Percentiles rank a stretch among this genome's conserved stretches.
These are phyloP conservation scores for Sphenopsis melanotis DNA, from an alignment of 2,797 vertebrate species.

Conservation along the genomic window DNA sequence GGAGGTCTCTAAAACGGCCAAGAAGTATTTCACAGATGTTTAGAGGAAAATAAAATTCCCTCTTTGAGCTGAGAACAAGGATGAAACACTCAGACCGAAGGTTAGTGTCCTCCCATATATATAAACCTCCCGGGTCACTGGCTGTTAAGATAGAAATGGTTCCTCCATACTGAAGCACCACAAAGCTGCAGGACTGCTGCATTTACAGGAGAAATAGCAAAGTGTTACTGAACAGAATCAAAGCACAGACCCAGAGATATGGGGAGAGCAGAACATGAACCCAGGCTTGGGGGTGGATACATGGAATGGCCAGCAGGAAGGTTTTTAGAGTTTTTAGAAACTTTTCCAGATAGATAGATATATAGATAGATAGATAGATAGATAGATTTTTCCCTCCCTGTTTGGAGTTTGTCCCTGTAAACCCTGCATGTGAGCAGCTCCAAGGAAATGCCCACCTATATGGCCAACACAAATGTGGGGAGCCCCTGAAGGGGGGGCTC, in stretches of 20 bases:
- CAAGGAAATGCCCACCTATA: background rate
- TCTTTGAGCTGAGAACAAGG: slow-evolving; percentile 40
- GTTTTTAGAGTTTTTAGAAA: background rate
- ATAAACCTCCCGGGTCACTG: slow-evolving; percentile 45
- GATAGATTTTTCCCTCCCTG: rapidly evolving
- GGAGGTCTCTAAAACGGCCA: slow-evolving; percentile 9
- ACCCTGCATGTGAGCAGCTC: background rate
- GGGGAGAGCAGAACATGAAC: rapidly evolving
- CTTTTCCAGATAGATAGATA: background rate
- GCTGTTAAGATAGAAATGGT: slow-evolving; percentile 35
- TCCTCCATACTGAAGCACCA: background rate
- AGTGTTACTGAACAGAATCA: background rate
- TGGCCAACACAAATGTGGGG: rapidly evolving
- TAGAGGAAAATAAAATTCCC: slow-evolving; percentile 52
- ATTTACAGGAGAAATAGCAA: background rate
- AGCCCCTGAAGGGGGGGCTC: rapidly evolving
- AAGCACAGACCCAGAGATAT: background rate
- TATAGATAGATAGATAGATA: background rate
- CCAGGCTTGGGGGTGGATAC: rapidly evolving
- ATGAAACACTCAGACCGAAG: slow-evolving; percentile 60
- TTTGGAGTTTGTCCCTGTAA: background rate
- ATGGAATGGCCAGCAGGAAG: rapidly evolving
- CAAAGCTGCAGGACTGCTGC: background rate
- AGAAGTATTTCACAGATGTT: slow-evolving; percentile 54
- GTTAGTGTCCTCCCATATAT: slow-evolving; percentile 60